Conservation (phyloP, 2,797 vertebrate species). For the Leptoclinus maculatus region DNA sequence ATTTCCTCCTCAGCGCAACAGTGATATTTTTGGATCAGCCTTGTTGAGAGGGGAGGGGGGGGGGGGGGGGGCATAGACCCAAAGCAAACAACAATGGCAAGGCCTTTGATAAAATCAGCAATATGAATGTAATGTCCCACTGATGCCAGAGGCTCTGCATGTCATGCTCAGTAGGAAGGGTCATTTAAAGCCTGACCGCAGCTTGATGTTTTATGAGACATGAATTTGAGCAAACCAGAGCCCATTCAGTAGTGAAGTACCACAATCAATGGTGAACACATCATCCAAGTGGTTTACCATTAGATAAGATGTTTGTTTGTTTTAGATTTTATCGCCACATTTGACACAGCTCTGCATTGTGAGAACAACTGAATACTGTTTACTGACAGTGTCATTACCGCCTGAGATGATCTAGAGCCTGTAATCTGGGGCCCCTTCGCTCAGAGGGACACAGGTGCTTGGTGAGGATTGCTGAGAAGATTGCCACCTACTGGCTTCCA, state of each 20-base stretch:
- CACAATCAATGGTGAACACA: slow-evolving; percentile 10
- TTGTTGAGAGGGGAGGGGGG: slow-evolving; percentile 47
- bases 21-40: slow-evolving; percentile 66
- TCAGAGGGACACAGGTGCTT: slow-evolving; percentile 39
- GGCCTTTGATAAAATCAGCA: slow-evolving; percentile 74
- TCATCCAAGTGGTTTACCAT: slow-evolving; percentile 20
- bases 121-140: slow-evolving; percentile 66
- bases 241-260: slow-evolving; percentile 12
- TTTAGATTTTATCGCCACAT: neutral
- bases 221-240: slow-evolving; percentile 6
- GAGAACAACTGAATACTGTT: neutral
- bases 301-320: slow-evolving; percentile 8
- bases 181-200: slow-evolving; percentile 41
- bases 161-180: slow-evolving; percentile 27
- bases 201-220: slow-evolving; percentile 31
- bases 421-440: slow-evolving; percentile 5
- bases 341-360: slow-evolving; percentile 4
- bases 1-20: slow-evolving; percentile 67
- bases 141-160: slow-evolving; percentile 44
- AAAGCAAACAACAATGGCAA: slow-evolving; percentile 56
- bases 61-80: slow-evolving; percentile 61
- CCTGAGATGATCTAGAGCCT: slow-evolving; percentile 15
- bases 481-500: slow-evolving; percentile 68
- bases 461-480: slow-evolving; percentile 49
- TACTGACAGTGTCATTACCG: neutral